Evolutionary conservation across 2,113 vertebrate genomes (phyloP).

Genomic region (Pachypanchax playfairii): DNA sequence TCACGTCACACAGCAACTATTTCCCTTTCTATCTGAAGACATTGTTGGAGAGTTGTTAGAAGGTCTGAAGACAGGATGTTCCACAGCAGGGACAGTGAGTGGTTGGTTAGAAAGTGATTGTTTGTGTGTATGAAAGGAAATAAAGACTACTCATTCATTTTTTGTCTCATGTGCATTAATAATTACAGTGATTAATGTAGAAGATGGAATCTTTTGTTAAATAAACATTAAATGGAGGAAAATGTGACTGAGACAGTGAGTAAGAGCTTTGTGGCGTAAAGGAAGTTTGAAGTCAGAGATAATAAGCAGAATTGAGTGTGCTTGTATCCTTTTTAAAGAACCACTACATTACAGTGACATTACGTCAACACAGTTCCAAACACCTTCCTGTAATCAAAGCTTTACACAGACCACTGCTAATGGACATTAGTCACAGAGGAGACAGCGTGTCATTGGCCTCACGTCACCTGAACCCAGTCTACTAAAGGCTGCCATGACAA

Average conservation of each 20-base stretch:
- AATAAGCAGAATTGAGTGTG: constrained; percentile 46
- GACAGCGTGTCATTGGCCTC: constrained; percentile 53
- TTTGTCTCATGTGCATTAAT: constrained; percentile 30
- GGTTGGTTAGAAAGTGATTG: constrained; percentile 43
- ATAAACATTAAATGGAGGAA: constrained; percentile 7
- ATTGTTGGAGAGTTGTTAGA: constrained; percentile 72
- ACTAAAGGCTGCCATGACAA: constrained; percentile 41
- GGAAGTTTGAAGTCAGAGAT: constrained; percentile 47
- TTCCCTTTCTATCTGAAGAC: constrained; percentile 59
- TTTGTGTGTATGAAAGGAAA: constrained; percentile 30
- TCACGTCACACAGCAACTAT: constrained; percentile 58
- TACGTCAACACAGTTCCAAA: constrained; percentile 61
- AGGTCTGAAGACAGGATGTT: constrained; percentile 61
- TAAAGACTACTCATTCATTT: constrained; percentile 14
- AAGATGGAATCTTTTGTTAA: constrained; percentile 14
- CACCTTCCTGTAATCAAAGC: constrained; percentile 53
- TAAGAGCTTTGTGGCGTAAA: constrained; percentile 45
- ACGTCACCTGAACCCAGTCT: constrained; percentile 44
- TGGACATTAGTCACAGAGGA: constrained; percentile 46
- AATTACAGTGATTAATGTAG: constrained; percentile 8
- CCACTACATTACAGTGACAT: constrained; percentile 44
- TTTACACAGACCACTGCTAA: constrained; percentile 25
- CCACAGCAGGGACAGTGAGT: constrained; percentile 32
- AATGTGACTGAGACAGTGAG: constrained; percentile 22
- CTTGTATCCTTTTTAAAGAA: constrained; percentile 23